phyloP scores from a whole-genome alignment of 2,888 invertebrate species.

The Stenoptilia bipunctidactyla region DNA sequence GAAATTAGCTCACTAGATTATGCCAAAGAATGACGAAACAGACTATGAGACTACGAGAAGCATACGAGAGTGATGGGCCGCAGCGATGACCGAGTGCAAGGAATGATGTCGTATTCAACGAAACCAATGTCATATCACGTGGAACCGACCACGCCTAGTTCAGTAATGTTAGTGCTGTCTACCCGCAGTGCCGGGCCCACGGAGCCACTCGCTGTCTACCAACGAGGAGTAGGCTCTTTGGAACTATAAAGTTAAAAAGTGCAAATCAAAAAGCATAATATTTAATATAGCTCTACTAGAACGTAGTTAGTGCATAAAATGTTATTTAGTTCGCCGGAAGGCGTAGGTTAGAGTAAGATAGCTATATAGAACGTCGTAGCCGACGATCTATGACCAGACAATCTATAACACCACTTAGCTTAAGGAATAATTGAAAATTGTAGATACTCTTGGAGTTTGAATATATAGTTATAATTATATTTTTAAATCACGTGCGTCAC shows the following conservation, averaged over 20 bases:
- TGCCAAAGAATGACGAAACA: constrained; percentile 63
- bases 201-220: too few relatives aligned
- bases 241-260: too few relatives aligned
- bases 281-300: constrained; percentile 53
- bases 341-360: constrained; percentile 32
- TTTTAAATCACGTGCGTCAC: constrained; percentile 47
- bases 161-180: too few relatives aligned
- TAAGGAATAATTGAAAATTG: constrained; percentile 33
- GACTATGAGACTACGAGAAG: constrained; percentile 35
- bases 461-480: constrained; percentile 32
- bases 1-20: constrained; percentile 64
- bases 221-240: too few relatives aligned
- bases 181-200: too few relatives aligned
- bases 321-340: constrained; percentile 28
- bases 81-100: constrained; percentile 39
- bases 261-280: constrained; percentile 56
- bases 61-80: constrained; percentile 36
- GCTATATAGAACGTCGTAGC: constrained; percentile 17
- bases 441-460: constrained; percentile 32
- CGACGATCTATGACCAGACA: constrained; percentile 39
- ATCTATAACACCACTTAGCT: constrained; percentile 54
- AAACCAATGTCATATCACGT: not conserved
- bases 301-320: constrained; percentile 38
- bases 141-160: not conserved
- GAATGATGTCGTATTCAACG: constrained; percentile 13